Percentiles rank a stretch among this genome's conserved stretches.
These are phyloP conservation scores for Diploscapter pachys DNA, from an alignment of 1,140 invertebrate genomes.

Conservation along the genomic window DNA sequence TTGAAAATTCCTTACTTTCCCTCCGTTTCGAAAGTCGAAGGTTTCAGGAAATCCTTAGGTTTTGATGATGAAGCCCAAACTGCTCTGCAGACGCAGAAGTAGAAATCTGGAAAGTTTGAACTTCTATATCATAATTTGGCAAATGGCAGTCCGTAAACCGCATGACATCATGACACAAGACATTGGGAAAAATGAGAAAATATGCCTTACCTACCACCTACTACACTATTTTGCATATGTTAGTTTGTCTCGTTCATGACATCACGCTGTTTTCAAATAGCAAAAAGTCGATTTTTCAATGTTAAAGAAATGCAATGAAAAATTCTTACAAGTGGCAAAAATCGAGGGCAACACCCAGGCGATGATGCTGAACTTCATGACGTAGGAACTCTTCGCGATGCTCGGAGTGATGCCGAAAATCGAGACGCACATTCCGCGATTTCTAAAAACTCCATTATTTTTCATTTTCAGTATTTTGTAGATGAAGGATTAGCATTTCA, in stretches of 20 bases:
- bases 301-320: no score
- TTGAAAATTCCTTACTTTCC: no score
- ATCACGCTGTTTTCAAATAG: no score
- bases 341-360: constrained; percentile 53
- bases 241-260: no score
- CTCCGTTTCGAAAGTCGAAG: no score
- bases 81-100: constrained; percentile 37
- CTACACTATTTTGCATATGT: no score
- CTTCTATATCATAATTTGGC: neutral
- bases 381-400: constrained; percentile 41
- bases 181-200: no score
- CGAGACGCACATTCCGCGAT: constrained; percentile 39
- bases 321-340: constrained; percentile 36
- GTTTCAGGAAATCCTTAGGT: neutral
- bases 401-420: constrained; percentile 37
- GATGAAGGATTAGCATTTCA: no score
- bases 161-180: no score
- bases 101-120: neutral
- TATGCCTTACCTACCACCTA: no score
- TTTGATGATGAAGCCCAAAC: constrained; percentile 40
- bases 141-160: neutral
- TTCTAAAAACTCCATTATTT: constrained; percentile 5
- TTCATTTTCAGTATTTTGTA: neutral
- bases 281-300: no score
- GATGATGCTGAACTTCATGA: constrained; percentile 47